Base-by-base conservation (phyloP, 2,888 invertebrate genomes). In the Lepidonotus clava region DNA sequence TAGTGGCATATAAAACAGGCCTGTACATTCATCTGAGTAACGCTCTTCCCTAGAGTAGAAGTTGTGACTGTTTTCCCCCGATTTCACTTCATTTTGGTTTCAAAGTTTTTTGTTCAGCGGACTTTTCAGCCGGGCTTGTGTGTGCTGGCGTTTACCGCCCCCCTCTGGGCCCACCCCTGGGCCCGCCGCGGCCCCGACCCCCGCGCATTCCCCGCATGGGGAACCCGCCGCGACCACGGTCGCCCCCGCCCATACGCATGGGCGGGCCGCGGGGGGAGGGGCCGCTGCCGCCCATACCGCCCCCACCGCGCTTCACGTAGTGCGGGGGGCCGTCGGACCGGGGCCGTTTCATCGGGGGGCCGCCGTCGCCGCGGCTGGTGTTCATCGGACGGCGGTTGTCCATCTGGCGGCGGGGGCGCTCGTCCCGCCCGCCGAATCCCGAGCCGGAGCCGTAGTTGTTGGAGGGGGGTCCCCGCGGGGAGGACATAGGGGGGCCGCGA, bases 401-500 rank as follows among this genome's bases (percentile, higher is more conserved):
- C 76, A 76, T 76, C 38, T 76, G 36, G n/a, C 28, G 38, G 18
- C 76, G 38, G 6, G 76, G 76, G 38, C 36, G 36, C 46, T 46
- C 24, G 24, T 80, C 46, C 6, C 46, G 24, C 28, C 80, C 24
- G 24, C 46, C 46, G 28, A 38, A n/a, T 28, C n/a, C 41, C 2
- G 46, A 41, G 41, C 80, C 80, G 6, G 80, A 80, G 6, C 24
- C 14, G 24, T 34, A 34, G 71, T 71, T 36, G 71, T 71, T 71
- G 36, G 71, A 80, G 41, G 24, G 41, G 51, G 80, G 80, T 28
- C 80, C 80, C 51, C 80, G 41, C 41, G 80, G 80, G 80, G 80
- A 32, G 80, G 80, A 80, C 80, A 80, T 80, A 51, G 34, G 80
- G 46, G 80, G 80, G 34, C 80, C 80, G n/a, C 80, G 80, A 32